Percentiles rank a stretch among this genome's conserved stretches.
phyloP scores from a whole-genome alignment of 2,113 vertebrate genomes.

The Dinomys branickii region DNA sequence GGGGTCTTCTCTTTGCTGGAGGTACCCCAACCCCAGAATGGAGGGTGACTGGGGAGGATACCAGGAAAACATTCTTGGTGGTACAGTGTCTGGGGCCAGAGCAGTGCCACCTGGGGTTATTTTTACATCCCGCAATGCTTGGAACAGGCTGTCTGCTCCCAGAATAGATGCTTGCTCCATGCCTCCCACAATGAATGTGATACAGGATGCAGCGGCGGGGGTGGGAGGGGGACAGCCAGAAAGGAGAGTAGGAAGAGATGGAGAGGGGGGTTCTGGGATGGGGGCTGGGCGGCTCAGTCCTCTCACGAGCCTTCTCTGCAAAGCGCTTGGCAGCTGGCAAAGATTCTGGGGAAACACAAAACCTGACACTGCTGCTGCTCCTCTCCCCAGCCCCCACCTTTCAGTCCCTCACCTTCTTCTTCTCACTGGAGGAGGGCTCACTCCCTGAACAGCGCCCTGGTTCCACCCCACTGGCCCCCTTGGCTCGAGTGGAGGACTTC shows the following conservation, averaged over 20 bases:
- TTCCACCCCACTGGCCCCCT: conserved; percentile 92
- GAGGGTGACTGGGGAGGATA: conserved; percentile 57
- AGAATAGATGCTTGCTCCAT: conserved; percentile 79
- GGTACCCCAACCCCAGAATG: conserved; percentile 25
- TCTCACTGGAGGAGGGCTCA: conserved; percentile 93
- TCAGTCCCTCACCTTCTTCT: conserved; percentile 90
- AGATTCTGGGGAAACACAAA: conserved; percentile 42
- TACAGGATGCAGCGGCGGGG: conserved; percentile 74
- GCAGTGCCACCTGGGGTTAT: conserved; percentile 82
- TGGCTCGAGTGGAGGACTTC: conserved; percentile 94
- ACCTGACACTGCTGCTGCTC: neutral
- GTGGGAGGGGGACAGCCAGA: neutral
- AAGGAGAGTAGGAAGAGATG: neutral
- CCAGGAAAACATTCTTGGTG: conserved; percentile 75
- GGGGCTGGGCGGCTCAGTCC: neutral
- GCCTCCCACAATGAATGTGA: conserved; percentile 82
- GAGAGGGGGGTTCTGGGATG: conserved; percentile 15
- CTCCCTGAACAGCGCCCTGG: conserved; percentile 92
- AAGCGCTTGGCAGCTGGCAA: conserved; percentile 30
- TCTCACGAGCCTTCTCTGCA: conserved; percentile 47
- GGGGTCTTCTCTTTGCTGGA: conserved; percentile 69
- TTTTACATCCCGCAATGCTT: conserved; percentile 79
- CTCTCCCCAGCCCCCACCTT: too few species aligned
- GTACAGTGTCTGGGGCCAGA: conserved; percentile 72
- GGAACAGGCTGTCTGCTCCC: conserved; percentile 82